phyloP scores from a whole-genome alignment of 2,113 vertebrate species.

The Brachyistius frenatus region DNA sequence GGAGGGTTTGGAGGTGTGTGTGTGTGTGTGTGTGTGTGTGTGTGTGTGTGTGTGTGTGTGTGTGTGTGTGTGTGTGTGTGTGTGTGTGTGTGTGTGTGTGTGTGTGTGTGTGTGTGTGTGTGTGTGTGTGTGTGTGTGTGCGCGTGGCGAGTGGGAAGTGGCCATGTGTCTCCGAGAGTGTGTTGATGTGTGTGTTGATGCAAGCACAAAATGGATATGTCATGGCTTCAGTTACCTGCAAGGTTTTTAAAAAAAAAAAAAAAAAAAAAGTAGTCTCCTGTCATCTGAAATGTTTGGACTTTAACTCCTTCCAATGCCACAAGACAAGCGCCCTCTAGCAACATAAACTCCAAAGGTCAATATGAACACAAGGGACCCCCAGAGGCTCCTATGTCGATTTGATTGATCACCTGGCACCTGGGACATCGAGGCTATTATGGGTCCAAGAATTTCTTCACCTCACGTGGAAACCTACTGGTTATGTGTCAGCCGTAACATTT shows the following conservation, averaged over 20 bases:
- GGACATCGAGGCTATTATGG: slow-evolving; percentile 9
- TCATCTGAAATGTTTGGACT: slow-evolving; percentile 16
- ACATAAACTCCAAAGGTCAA: slow-evolving; percentile 34
- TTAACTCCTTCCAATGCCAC: slow-evolving; percentile 6
- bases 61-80: neutral
- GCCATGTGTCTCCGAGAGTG: neutral
- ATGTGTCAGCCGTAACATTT: slow-evolving; percentile 12
- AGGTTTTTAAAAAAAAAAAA: slow-evolving; percentile 22
- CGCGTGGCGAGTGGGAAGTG: neutral
- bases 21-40: too few species aligned
- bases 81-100: slow-evolving; percentile 17
- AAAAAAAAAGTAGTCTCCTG: slow-evolving; percentile 1
- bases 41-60: too few species aligned
- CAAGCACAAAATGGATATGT: slow-evolving; percentile 8
- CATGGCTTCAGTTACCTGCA: slow-evolving; percentile 24
- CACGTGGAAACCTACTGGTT: slow-evolving; percentile 19
- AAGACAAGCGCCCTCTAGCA: slow-evolving; percentile 23
- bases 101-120: neutral
- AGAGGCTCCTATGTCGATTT: slow-evolving; percentile 10
- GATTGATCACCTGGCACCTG: slow-evolving; percentile 30
- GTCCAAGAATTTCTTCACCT: slow-evolving; percentile 20
- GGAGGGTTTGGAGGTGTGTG: slow-evolving; percentile 29
- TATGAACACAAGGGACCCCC: neutral
- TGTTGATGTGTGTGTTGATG: slow-evolving; percentile 2
- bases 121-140: slow-evolving; percentile 17